These are phyloP conservation scores for Oscheius sp. DNA, from an alignment of 2,888 invertebrate genomes.

Conservation along the genomic window DNA sequence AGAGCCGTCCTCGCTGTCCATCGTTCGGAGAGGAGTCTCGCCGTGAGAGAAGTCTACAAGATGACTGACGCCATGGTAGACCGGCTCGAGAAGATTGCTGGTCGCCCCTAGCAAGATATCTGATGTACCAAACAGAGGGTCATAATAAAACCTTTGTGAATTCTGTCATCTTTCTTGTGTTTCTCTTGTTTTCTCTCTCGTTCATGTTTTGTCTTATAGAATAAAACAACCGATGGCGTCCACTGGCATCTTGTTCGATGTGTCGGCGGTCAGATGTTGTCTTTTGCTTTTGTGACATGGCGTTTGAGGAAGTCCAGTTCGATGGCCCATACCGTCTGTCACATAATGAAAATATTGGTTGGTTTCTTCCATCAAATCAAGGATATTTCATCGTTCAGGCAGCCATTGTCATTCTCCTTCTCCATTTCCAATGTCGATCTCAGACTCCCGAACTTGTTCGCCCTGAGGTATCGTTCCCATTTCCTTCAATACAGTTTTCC, in stretches of 20 bases:
- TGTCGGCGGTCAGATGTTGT: slow-evolving; percentile 70
- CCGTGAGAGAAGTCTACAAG: background rate
- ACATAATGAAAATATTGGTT: slow-evolving; percentile 55
- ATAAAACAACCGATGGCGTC: slow-evolving; percentile 68
- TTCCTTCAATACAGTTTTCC: background rate
- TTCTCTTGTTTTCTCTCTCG: too few relatives aligned
- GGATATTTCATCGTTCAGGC: slow-evolving; percentile 46
- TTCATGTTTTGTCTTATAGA: slow-evolving; percentile 40
- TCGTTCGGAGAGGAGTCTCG: background rate
- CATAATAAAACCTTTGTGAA: too few relatives aligned
- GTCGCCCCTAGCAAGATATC: too few relatives aligned
- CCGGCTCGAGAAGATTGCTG: background rate
- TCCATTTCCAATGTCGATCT: slow-evolving; percentile 62
- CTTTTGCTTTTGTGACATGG: slow-evolving; percentile 55
- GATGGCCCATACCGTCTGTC: slow-evolving; percentile 51
- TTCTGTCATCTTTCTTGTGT: too few relatives aligned
- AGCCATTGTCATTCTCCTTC: slow-evolving; percentile 57
- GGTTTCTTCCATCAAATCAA: slow-evolving; percentile 22
- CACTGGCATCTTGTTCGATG: slow-evolving; percentile 73
- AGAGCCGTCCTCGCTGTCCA: background rate
- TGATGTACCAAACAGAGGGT: too few relatives aligned
- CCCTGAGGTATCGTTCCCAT: slow-evolving; percentile 37
- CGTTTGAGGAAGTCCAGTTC: slow-evolving; percentile 41
- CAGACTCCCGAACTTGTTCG: slow-evolving; percentile 52
- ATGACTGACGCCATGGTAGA: background rate